Evolutionary conservation across 2,888 invertebrate species (phyloP).

Genomic region (Limnephilus marmoratus): DNA sequence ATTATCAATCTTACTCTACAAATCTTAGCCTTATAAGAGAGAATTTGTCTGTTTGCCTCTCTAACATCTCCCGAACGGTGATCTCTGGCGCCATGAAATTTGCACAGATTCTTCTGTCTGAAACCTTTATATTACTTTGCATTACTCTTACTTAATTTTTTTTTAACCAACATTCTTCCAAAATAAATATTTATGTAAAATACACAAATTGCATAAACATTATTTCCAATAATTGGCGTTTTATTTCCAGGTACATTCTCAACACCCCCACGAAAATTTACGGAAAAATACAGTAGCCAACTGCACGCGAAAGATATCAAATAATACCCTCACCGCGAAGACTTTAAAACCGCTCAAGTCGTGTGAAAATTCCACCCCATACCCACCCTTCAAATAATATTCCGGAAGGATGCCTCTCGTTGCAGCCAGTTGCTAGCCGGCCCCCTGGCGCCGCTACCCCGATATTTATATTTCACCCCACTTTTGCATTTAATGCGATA

Average conservation of each 20-base stretch:
- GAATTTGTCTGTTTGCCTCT: no score
- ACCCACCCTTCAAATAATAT: background rate
- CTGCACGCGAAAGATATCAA: background rate
- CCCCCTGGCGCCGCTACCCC: conserved; percentile 35
- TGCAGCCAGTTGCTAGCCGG: background rate
- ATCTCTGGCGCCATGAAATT: no score
- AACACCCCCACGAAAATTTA: background rate
- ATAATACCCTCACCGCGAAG: background rate
- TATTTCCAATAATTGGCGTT: background rate
- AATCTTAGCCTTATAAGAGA: no score
- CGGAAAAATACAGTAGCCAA: background rate
- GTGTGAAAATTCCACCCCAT: conserved; percentile 5
- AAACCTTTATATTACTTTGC: no score
- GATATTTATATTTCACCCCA: background rate
- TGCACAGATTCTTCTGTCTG: no score
- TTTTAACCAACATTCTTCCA: background rate
- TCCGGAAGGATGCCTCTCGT: background rate
- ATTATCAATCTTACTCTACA: no score
- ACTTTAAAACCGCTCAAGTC: background rate
- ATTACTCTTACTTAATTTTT: no score
- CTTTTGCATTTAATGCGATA: conserved; percentile 51
- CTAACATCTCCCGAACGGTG: no score
- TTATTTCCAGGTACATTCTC: background rate
- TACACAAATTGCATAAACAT: background rate
- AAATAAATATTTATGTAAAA: background rate